Base-by-base conservation (phyloP, 1,140 invertebrate species). In the Hylyphantes graminicola region DNA sequence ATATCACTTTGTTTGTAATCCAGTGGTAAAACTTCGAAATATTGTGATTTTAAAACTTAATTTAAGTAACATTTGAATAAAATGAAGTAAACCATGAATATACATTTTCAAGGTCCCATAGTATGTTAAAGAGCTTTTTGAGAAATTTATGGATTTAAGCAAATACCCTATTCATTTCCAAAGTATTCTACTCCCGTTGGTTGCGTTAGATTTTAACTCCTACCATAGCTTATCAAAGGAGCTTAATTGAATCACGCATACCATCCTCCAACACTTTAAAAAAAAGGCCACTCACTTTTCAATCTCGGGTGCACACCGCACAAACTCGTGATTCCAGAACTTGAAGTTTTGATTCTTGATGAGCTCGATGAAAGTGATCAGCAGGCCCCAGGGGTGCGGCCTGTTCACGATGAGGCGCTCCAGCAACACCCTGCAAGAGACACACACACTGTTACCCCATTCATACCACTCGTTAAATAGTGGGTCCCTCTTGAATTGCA, bases 311-410 rank as follows among this genome's bases (percentile, higher is more conserved):
- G 98, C 97, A 91, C 98, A 99, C 89, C 97, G 96, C 0, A 99
- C 98, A 92, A 99, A 99, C 87, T 99, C 97, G 89, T 99, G 97
- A 75, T 94, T 93, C 98, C 98, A 99, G 90, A 99, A 99, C 90
- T 98, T 98, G 91, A 98, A 99, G n/a, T 93, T 94, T 12, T 96
- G 96, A 91, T 99, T 99, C 84, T 99, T 99, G 87, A 99, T 99
- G 17, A 99, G 92, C 90, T 99, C 98, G 87, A 99, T 99, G 90
- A 99, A 99, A 0, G 98, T 99, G 68, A 99, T 98, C 8, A 99
- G 92, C 11, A 99, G 91, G 51, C 98, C 98, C 98, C 98, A 99
- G 2, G 98, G 98, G 91, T 99, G 98, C 10, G 98, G 98, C 85
- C 98, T 92, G 89, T 99, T 99, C 0, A 99, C 97, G 86, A 99